Conservation (phyloP, 2,113 vertebrate genomes). For the Lontra canadensis region DNA sequence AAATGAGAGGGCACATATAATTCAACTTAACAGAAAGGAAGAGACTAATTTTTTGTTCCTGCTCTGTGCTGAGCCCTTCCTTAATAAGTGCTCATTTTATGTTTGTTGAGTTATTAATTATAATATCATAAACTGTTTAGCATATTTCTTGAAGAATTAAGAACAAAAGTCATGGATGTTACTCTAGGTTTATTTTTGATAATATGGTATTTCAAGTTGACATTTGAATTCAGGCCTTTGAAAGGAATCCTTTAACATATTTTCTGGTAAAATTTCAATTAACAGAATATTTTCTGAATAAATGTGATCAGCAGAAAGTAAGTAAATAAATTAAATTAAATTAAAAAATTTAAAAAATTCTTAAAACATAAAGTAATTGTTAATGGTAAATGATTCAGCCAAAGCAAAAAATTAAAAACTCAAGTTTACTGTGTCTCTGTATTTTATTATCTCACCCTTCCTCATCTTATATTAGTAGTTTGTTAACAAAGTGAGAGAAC, state of each 20-base stretch:
- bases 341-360: background rate
- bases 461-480: slow-evolving; percentile 55
- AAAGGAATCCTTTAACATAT: background rate
- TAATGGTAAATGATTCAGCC: background rate
- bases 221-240: background rate
- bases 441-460: slow-evolving; percentile 41
- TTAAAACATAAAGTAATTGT: background rate
- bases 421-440: background rate
- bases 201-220: background rate
- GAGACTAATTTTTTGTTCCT: background rate
- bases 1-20: background rate
- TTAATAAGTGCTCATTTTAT: background rate
- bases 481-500: slow-evolving; percentile 59
- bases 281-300: background rate
- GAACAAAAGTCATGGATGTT: background rate
- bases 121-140: background rate
- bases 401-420: background rate
- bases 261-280: background rate
- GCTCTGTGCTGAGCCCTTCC: background rate
- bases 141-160: background rate
- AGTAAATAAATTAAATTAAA: background rate
- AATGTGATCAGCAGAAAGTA: background rate
- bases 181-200: background rate
- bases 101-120: background rate
- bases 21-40: background rate